These are phyloP conservation scores for Phoxinus dragarum DNA, from an alignment of 2,797 vertebrate species.

Conservation along the genomic window DNA sequence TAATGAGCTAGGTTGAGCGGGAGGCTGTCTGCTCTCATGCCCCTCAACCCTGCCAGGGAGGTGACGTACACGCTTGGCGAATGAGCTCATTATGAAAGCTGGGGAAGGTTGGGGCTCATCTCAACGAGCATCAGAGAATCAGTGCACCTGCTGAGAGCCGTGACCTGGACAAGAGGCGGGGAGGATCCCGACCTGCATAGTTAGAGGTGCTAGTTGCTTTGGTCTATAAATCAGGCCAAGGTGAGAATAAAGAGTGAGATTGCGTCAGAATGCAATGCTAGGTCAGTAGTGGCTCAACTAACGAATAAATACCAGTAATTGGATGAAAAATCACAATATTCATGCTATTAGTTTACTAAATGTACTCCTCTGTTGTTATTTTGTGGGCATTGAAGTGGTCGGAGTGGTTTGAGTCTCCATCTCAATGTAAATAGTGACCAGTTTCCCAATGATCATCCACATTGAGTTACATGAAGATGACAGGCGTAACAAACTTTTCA, in stretches of 20 bases:
- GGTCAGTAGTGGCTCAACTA: background rate
- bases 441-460: background rate
- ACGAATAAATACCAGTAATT: background rate
- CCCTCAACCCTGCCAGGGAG: slow-evolving; percentile 18
- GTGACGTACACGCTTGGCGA: background rate
- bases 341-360: background rate
- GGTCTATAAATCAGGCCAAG: background rate
- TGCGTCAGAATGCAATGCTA: background rate
- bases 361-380: background rate
- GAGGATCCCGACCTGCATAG: background rate
- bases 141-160: background rate
- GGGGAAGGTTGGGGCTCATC: background rate
- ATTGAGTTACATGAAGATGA: background rate
- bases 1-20: slow-evolving; percentile 21
- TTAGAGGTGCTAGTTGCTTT: slow-evolving; percentile 5
- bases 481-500: background rate
- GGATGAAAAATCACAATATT: background rate
- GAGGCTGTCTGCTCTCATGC: slow-evolving; percentile 38
- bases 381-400: no score
- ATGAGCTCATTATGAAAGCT: slow-evolving; percentile 27
- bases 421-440: background rate
- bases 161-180: slow-evolving; percentile 34
- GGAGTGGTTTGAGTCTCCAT: background rate
- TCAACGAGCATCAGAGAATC: slow-evolving; percentile 13
- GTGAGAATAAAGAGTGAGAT: background rate